Evolutionary conservation across 2,888 invertebrate genomes (phyloP).

Genomic region (Marasmarcha lunaedactyla): DNA sequence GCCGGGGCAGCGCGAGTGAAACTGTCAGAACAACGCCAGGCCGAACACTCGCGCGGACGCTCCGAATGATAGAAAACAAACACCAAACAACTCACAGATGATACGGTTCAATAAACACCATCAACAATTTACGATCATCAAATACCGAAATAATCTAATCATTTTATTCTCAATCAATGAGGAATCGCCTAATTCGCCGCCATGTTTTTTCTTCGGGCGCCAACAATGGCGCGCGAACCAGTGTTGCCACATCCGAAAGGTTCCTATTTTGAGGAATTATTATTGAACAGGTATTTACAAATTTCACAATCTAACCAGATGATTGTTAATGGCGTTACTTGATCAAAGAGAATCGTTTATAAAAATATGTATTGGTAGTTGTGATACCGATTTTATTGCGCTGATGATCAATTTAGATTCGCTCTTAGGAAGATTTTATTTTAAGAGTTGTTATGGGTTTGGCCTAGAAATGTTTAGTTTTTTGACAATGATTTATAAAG

Average conservation of each 20-base stretch:
- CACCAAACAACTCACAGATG: conserved; percentile 51
- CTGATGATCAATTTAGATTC: neutral
- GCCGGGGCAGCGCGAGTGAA: conserved; percentile 42
- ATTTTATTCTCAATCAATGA: conserved; percentile 2
- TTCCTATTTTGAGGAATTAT: conserved; percentile 22
- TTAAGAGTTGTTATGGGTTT: neutral
- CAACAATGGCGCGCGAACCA: conserved; percentile 31
- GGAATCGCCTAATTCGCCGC: conserved; percentile 31
- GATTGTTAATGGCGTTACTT: conserved; percentile 3
- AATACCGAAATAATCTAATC: neutral
- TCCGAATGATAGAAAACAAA: conserved; percentile 64
- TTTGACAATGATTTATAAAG: no score
- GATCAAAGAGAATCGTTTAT: neutral
- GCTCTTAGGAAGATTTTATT: neutral
- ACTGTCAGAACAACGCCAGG: conserved; percentile 63
- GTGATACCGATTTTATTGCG: neutral
- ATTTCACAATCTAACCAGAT: neutral
- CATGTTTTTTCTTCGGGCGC: conserved; percentile 38
- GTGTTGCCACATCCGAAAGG: conserved; percentile 38
- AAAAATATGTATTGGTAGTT: neutral
- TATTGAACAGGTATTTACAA: conserved; percentile 20
- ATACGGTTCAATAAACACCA: conserved; percentile 56
- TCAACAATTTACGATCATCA: conserved; percentile 43
- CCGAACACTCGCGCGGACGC: conserved; percentile 41
- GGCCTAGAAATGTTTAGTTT: no score